Base-by-base conservation (phyloP, 2,797 vertebrate genomes). In the Phaenicophaeus curvirostris region DNA sequence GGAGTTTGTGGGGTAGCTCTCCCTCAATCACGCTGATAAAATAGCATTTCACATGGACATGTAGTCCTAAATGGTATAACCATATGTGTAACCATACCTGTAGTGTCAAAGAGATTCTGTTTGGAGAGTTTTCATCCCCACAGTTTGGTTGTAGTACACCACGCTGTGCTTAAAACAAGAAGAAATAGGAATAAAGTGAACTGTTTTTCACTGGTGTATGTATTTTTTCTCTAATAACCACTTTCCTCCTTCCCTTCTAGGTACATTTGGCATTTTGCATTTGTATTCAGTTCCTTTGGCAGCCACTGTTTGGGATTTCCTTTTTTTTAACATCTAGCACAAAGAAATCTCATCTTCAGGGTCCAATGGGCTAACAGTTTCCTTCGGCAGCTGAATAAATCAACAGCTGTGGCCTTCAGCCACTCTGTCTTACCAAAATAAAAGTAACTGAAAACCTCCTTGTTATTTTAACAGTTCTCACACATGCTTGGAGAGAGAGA, bases 341-440 rank as follows among this genome's bases (percentile, higher is more conserved):
- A 95, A 95, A 94, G 92, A 89, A 93, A 94, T 87, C 87, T 91
- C 93, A 78, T 95, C 93, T 94, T 95, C 85, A 94, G 93, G 89
- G 87, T 94, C 93, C 88, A 94, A 14, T 51, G 79, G 87, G 39
- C 95, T 95, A 88, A 94, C 91, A 79, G 73, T 93, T 96, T 95
- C 93, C 92, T 92, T 92, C 4, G 0, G 89, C 76, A 84, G 72
- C 69, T 93, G 92, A 96, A 93, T 93, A 91, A 78, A 95, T 93
- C 85, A 85, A 78, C 92, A 93, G 95, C 95, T 96, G 91, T 89
- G 89, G 87, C 91, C 84, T 91, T 91, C 91, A 75, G 85, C 76
- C 55, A 13, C 81, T 92, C 83, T 84, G 62, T 80, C 85, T 81
- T 86, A 72, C 50, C 76, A 85, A 89, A 95, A 81, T 62, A 87